phyloP scores from a whole-genome alignment of 2,113 vertebrate genomes.

The Heteronetta atricapilla region DNA sequence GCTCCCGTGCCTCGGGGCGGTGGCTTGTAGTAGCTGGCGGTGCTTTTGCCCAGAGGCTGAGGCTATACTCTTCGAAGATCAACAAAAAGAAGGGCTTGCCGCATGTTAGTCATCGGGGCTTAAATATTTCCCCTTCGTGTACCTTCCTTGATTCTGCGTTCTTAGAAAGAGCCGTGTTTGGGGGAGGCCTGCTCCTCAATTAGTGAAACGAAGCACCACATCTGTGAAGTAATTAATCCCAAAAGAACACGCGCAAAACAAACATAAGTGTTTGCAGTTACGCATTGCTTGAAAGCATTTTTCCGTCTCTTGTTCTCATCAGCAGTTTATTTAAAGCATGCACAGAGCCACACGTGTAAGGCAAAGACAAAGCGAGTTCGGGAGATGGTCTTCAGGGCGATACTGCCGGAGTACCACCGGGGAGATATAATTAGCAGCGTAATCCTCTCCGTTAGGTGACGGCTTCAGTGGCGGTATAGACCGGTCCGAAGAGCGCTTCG shows the following conservation, averaged over 20 bases:
- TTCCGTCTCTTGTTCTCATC: background rate
- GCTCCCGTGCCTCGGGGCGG: no score
- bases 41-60: background rate
- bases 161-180: background rate
- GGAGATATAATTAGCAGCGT: background rate
- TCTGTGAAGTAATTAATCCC: background rate
- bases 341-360: background rate
- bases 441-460: background rate
- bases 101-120: background rate
- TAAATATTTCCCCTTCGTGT: background rate
- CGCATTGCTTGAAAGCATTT: background rate
- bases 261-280: background rate
- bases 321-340: background rate
- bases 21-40: background rate
- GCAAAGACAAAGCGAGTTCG: background rate
- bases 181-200: background rate
- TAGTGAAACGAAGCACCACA: background rate
- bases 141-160: background rate
- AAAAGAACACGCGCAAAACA: background rate
- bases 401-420: background rate
- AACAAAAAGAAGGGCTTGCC: background rate
- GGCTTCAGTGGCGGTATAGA: background rate
- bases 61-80: background rate
- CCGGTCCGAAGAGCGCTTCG: fast-evolving
- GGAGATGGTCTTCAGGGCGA: background rate